phyloP scores from a whole-genome alignment of 2,113 vertebrate species.

The Columba livia region DNA sequence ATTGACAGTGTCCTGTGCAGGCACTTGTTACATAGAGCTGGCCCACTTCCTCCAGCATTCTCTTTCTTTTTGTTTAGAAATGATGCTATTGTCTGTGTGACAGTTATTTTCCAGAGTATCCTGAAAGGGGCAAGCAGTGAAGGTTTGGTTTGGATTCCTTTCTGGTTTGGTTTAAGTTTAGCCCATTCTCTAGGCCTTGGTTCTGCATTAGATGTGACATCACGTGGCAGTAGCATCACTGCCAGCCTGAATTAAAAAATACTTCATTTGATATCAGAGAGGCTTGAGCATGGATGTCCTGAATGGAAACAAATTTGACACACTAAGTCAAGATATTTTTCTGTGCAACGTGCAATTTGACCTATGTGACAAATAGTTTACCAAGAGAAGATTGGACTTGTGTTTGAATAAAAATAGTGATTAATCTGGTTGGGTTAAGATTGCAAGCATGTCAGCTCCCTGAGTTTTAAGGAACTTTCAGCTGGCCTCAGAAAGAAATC shows the following conservation, averaged over 20 bases:
- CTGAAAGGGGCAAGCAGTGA: neutral
- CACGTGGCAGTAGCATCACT: accelerated
- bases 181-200: neutral
- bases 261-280: neutral
- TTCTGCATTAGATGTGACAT: neutral
- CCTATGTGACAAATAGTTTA: neutral
- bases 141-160: neutral
- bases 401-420: neutral
- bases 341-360: neutral
- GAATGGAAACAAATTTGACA: neutral
- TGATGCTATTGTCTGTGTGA: accelerated
- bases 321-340: neutral
- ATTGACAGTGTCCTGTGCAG: neutral
- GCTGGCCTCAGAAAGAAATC: neutral
- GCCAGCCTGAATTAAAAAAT: neutral
- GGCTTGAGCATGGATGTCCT: accelerated
- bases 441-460: neutral
- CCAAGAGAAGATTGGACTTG: neutral
- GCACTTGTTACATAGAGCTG: neutral
- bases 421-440: neutral
- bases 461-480: neutral
- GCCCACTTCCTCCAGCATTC: neutral
- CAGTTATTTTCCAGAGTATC: neutral
- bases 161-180: neutral
- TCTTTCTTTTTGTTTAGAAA: neutral